Conservation (phyloP, 2,797 vertebrate species). For the Xiphophorus birchmanni region DNA sequence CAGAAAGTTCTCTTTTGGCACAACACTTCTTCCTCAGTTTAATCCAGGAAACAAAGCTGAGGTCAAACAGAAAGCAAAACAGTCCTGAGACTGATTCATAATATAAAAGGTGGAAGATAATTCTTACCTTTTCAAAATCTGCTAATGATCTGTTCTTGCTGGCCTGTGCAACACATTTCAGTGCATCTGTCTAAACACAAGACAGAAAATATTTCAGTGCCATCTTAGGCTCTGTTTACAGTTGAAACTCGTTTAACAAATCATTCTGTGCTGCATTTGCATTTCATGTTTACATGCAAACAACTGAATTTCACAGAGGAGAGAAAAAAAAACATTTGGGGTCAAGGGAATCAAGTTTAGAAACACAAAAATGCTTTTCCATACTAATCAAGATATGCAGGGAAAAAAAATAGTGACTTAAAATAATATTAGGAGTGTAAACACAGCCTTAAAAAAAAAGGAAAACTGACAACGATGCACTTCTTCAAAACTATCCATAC, state of each 20-base stretch:
- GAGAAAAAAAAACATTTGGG: not conserved
- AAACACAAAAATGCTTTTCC: not conserved
- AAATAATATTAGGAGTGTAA: not conserved
- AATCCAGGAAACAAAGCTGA: not conserved
- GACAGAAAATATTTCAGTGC: not conserved
- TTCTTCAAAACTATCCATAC: not conserved
- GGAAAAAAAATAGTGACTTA: not conserved
- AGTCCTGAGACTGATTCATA: not conserved
- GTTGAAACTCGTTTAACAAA: not conserved
- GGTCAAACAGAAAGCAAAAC: not conserved
- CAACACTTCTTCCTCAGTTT: not conserved
- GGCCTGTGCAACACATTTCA: constrained; percentile 96
- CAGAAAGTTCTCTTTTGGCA: not conserved
- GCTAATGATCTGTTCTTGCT: constrained; percentile 99
- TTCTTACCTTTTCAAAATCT: constrained; percentile 95
- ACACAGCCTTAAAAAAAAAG: not conserved
- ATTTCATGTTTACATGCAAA: not conserved
- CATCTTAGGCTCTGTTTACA: not conserved
- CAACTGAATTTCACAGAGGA: not conserved
- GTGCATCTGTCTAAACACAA: constrained; percentile 90
- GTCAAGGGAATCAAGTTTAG: not conserved
- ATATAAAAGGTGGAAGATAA: not conserved
- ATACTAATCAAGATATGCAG: not conserved
- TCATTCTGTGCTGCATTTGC: not conserved
- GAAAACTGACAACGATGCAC: not conserved